Evolutionary conservation across 2,113 vertebrate genomes (phyloP).

Genomic region (Crotalus helleri): DNA sequence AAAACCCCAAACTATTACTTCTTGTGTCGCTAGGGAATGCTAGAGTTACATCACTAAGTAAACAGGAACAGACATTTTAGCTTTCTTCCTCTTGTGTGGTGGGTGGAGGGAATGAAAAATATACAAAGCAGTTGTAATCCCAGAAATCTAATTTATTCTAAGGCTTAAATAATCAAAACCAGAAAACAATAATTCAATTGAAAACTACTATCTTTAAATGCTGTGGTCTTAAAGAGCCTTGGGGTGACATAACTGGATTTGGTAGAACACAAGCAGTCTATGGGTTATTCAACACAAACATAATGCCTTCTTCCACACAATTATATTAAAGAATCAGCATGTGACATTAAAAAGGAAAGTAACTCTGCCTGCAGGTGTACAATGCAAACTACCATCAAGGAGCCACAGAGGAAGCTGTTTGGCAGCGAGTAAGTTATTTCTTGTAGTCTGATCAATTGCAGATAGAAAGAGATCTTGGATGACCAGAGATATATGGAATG

Average conservation of each 20-base stretch:
- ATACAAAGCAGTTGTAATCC: neutral
- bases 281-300: neutral
- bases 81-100: neutral
- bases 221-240: neutral
- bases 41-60: neutral
- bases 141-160: neutral
- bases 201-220: neutral
- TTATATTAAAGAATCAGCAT: neutral
- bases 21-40: neutral
- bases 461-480: neutral
- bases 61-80: neutral
- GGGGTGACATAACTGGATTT: neutral
- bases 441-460: neutral
- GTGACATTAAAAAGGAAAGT: neutral
- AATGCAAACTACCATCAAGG: neutral
- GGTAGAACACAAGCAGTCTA: neutral
- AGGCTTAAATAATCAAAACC: neutral
- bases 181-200: neutral
- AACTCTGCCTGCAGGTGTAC: neutral
- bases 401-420: neutral
- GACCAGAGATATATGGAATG: neutral
- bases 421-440: neutral
- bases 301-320: neutral
- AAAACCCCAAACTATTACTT: neutral
- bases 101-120: neutral